Evolutionary conservation across 2,113 vertebrate species (phyloP), one percentile per base, ranked within the genome.

Genomic region (Xerus inauris): DNA sequence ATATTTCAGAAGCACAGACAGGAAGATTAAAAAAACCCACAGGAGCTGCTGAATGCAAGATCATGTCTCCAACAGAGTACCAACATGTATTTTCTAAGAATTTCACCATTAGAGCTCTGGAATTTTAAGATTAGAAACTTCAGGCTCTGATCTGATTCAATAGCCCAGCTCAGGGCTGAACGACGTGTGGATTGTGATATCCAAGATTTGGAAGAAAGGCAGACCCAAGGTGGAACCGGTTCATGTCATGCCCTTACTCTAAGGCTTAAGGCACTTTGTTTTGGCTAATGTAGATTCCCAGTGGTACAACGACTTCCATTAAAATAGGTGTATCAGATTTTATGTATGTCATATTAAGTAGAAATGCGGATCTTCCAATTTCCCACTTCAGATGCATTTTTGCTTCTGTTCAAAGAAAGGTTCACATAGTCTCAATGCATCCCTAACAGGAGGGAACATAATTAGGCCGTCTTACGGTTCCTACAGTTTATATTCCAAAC

Each of bases 201-300:
- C 24, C 40, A 57, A 81, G 71, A 72, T 65, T 62, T 1, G 30
- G 22, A 82, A 45, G 32, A 73, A 51, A 64, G 22, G 45, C 2
- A 54, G 35, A 62, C n/a, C n/a, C 2, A 3, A 30, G 1, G 40
- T 24, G 14, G 26, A 62, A n/a, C 28, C 71, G 10, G 0, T 67
- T 11, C 69, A 5, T 2, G 0, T 3, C 1, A 0, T 20, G 14
- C 11, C 7, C 38, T 42, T 59, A 35, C 40, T 38, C 49, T 28
- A 49, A 82, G 1, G 0, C 14, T 93, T 45, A 38, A 4, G 28
- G 2, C 0, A 22, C 54, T 24, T 85, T 47, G 24, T 65, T 83
- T 49, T 57, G 40, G 12, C 57, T 42, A 38, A 75, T 73, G 11
- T 38, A 75, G 22, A 47, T 65, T 75, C 24, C 7, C 26, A 47